Conservation (phyloP, 2,113 vertebrate genomes). For the Todiramphus saurophagus region DNA sequence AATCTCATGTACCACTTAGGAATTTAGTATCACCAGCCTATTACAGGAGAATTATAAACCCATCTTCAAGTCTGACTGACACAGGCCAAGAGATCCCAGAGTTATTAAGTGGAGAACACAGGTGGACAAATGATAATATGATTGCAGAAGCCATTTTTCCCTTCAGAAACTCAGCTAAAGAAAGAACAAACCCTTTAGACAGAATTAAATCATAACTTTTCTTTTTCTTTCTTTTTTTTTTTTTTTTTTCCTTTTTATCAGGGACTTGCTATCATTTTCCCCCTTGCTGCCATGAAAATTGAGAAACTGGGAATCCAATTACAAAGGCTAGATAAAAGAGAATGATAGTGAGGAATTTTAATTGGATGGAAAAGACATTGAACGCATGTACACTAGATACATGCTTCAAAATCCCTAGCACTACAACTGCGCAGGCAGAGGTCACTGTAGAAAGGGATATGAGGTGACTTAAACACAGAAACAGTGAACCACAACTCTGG, state of each 20-base stretch:
- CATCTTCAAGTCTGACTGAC: neutral
- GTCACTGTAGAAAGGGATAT: constrained; percentile 14
- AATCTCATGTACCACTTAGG: neutral
- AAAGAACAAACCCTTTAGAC: constrained; percentile 29
- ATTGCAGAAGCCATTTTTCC: neutral
- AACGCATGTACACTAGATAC: neutral
- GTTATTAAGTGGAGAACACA: neutral
- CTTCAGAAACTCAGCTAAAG: neutral
- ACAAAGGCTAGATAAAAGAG: constrained; percentile 73
- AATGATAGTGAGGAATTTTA: constrained; percentile 74
- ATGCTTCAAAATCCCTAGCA: neutral
- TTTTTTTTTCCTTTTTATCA: constrained; percentile 19
- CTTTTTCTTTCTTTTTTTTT: neutral
- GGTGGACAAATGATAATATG: neutral
- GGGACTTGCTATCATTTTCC: constrained; percentile 33
- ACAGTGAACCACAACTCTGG: neutral
- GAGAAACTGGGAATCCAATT: constrained; percentile 78
- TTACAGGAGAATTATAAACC: neutral
- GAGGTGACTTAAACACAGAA: neutral
- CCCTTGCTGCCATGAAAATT: constrained; percentile 69
- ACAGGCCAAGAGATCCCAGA: neutral
- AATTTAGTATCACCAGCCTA: neutral
- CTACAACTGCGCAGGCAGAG: neutral
- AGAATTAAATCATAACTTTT: constrained; percentile 61
- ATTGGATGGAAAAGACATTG: constrained; percentile 63